Base-by-base conservation (phyloP, 1,140 invertebrate species). In the Bombus difficillimus region DNA sequence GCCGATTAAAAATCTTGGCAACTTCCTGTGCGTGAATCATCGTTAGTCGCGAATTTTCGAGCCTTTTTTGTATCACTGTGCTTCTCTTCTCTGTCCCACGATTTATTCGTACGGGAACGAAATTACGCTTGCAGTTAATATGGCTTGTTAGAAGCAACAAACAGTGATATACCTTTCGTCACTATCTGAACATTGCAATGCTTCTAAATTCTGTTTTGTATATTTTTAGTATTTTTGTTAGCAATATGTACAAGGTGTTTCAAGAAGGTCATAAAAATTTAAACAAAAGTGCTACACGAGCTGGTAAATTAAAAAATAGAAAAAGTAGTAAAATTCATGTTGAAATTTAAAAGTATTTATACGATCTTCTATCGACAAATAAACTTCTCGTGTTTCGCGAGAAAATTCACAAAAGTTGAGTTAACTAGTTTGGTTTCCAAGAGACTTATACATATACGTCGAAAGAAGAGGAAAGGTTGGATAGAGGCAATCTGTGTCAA, bases 11-110 rank as follows among this genome's bases (percentile, higher is more conserved):
- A 76, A 69, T 78, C 76, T 82, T 86, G 84, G 90, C 77, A 76
- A 85, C 75, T 89, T 90, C 89, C 89, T 80, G 85, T 71, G 22
- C 76, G 76, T 89, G 89, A 90, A 83, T 90, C 90, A 90, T 39
- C 64, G 39, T 15, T 73, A 53, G 41, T 13, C 25, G 57, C 53
- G 43, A 84, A 89, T 86, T 89, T 83, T 77, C 59, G 32, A 69
- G 25, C 62, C 72, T 89, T 89, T 72, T 81, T 86, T 43, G 80
- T 80, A 22, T 2, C 37, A n/a, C 2, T 10, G 12, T n/a, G n/a
- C 43, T 39, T 74, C 37, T 28, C 71, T 34, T 59, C 10, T 79
- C 28, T 78, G 22, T 43, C 43, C 39, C 28, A 4, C 25, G 28
- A 57, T 53, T 28, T 28, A 68, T 68, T 28, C 59, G 78, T 47